Evolutionary conservation across 2,113 vertebrate species (phyloP).

Genomic region (Cnemophilus loriae): DNA sequence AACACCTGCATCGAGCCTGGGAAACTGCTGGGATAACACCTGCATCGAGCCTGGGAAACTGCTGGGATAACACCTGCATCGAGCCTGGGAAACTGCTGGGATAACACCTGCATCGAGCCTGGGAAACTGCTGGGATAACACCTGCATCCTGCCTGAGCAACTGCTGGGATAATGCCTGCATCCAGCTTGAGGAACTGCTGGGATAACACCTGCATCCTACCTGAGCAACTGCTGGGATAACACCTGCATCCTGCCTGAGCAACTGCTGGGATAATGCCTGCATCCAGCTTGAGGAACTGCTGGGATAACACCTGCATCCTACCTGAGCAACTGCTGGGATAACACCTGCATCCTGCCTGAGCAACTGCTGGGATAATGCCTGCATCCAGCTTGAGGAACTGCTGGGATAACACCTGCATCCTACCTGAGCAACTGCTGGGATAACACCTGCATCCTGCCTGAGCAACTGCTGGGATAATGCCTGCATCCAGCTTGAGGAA

Average conservation of each 20-base stretch:
- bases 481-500: neutral
- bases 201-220: neutral
- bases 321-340: neutral
- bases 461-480: neutral
- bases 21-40: neutral
- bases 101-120: neutral
- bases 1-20: accelerated
- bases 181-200: neutral
- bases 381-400: neutral
- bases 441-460: accelerated
- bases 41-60: accelerated
- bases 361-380: neutral
- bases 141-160: too few species aligned
- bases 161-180: neutral
- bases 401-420: neutral
- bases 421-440: neutral
- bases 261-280: neutral
- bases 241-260: neutral
- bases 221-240: neutral
- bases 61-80: neutral
- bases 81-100: neutral
- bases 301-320: neutral
- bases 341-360: neutral
- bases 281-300: neutral
- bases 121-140: neutral